A percentile compares a stretch with the other conserved stretches of the same genome.
Evolutionary conservation across 2,113 vertebrate genomes (phyloP).

Genomic region (Heterotilapia buettikoferi): DNA sequence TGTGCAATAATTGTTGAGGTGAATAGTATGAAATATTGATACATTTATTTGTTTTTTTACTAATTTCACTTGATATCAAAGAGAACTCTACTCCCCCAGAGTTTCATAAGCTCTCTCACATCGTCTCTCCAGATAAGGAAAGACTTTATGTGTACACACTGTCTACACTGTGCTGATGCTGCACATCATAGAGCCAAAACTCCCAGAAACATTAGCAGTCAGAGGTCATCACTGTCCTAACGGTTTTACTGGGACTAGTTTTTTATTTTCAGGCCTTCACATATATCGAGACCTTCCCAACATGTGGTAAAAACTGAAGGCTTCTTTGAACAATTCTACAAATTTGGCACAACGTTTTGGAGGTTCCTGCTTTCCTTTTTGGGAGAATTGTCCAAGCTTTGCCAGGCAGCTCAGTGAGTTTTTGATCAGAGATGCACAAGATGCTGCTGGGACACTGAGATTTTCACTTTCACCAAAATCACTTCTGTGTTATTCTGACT

Average conservation of each 20-base stretch:
- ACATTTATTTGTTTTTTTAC: neutral
- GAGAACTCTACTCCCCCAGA: neutral
- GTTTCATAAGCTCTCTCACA: neutral
- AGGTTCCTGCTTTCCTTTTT: neutral
- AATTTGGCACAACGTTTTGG: accelerated
- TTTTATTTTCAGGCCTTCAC: neutral
- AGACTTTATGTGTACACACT: no score
- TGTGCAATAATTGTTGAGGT: neutral
- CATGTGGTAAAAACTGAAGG: neutral
- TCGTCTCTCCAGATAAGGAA: neutral
- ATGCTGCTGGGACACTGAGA: neutral
- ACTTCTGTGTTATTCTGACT: neutral
- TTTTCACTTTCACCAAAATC: neutral
- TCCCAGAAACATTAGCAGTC: neutral
- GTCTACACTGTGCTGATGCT: accelerated
- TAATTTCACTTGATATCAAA: neutral
- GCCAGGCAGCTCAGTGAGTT: accelerated
- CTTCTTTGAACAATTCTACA: neutral
- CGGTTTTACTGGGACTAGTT: neutral
- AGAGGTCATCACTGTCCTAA: neutral
- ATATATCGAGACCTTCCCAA: neutral
- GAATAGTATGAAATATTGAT: neutral
- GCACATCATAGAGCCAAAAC: neutral
- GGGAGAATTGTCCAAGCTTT: neutral
- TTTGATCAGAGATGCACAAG: neutral